A percentile compares a stretch with the other conserved stretches of the same genome.
These are phyloP conservation scores for Campoletis sonorensis DNA, from an alignment of 1,140 invertebrate species.

Conservation along the genomic window DNA sequence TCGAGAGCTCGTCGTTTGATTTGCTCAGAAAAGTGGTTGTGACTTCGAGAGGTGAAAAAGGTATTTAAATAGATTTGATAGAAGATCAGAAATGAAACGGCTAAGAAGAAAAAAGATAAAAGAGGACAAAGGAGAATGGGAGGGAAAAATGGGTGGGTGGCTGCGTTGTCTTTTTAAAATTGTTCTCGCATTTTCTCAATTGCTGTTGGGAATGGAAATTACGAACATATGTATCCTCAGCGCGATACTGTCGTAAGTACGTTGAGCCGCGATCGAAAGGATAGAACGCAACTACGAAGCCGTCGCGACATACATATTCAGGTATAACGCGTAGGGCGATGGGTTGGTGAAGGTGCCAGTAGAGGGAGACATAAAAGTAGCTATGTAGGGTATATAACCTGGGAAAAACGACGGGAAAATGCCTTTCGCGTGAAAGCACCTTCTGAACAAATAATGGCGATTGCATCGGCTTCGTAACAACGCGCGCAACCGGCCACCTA, in stretches of 20 bases:
- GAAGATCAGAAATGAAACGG: not conserved
- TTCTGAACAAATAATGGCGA: slow-evolving; percentile 60
- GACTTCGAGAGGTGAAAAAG: not conserved
- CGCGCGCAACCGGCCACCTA: slow-evolving; percentile 15
- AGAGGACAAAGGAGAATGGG: not conserved
- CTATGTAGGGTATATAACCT: slow-evolving; percentile 31
- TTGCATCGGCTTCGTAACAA: slow-evolving; percentile 56
- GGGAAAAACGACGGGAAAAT: slow-evolving; percentile 55
- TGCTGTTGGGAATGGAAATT: not conserved
- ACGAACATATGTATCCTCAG: not conserved
- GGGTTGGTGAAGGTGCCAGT: not conserved
- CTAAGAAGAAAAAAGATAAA: not conserved
- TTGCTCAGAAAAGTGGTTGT: not conserved
- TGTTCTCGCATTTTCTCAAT: slow-evolving; percentile 8
- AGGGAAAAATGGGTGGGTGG: not conserved
- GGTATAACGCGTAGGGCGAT: not conserved
- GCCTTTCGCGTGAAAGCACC: slow-evolving; percentile 47
- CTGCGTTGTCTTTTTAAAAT: slow-evolving; percentile 20
- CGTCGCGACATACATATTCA: slow-evolving; percentile 47
- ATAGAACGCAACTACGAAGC: slow-evolving; percentile 7
- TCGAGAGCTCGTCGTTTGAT: not conserved
- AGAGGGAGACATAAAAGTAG: slow-evolving; percentile 26
- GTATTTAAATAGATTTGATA: not conserved
- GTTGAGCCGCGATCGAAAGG: slow-evolving; percentile 3
- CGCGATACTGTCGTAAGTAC: not conserved